Evolutionary conservation across 2,113 vertebrate species (phyloP), one percentile per base, ranked within the genome.

Genomic region (Oxyura jamaicensis): DNA sequence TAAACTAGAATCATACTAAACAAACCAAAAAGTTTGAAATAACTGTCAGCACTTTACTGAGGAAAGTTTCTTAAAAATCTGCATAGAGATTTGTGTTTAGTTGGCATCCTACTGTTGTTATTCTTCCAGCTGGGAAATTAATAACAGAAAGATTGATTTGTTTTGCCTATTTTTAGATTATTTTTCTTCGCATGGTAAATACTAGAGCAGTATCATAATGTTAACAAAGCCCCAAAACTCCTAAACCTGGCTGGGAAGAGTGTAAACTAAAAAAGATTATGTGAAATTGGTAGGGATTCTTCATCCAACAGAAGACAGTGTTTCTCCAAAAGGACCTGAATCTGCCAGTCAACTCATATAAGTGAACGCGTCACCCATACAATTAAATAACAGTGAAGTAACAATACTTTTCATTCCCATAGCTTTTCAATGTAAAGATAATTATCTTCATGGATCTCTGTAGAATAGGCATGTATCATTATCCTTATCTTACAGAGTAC

Each of bases 331-430:
- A 86, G 52, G 28, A 46, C 13, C 36, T 88, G 52, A 8, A 21
- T 90, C 48, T 52, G 9, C 58, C 44, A 79, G 4, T 87, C 15
- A 33, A 4, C 81, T 94, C 2, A 2, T 79, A 2, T 35, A 67
- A 55, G 28, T 41, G 86, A 63, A 85, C 23, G n/a, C 7, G 11
- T 90, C 90, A 81, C 19, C 55, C 1, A 0, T 8, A 20, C 68
- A 74, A 75, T 96, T 90, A 94, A 96, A 56, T 90, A 85, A 88
- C 88, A 86, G 53, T 65, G 52, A 91, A 86, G 35, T 91, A 78
- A 94, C 83, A 83, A 90, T 88, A 88, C 26, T 90, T 93, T 74
- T 88, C 52, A 93, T 83, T 97, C 73, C 80, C 73, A n/a, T 65
- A 93, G 72, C 73, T 90, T 93, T 93, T 65, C 85, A 86, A 48